Base-by-base conservation (phyloP, 1,140 invertebrate species). In the Medauroidea extradentata region DNA sequence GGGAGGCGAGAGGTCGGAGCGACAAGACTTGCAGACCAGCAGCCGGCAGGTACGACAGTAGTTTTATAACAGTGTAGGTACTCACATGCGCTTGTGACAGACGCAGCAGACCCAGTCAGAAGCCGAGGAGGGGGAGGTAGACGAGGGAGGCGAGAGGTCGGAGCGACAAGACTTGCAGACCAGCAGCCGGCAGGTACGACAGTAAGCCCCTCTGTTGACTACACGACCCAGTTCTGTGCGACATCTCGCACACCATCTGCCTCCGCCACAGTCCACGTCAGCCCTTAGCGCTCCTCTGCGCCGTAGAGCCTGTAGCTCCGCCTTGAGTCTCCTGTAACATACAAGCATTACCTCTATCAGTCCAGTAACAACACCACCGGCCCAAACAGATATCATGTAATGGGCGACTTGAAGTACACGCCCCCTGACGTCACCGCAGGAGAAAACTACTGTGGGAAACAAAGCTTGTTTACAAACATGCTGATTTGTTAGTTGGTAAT, bases 71-170 rank as follows among this genome's bases (percentile, higher is more conserved):
- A n/a, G n/a, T n/a, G n/a, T n/a, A n/a, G n/a, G n/a, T n/a, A 84
- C 86, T 88, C 77, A 89, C 87, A 85, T 82, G 73, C 86, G 82
- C 75, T 87, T 89, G 69, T 86, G 79, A 73, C 88, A 90, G 63
- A 88, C 80, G 53, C 81, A 78, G 71, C 88, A 90, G 49, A 89
- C 78, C 88, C 88, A 90, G 66, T 88, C 83, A 53, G 80, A 79
- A 54, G 78, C 78, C 5, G 59, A 14, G n/a, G 73, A 71, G 41
- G 75, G 76, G n/a, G n/a, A n/a, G n/a, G n/a, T n/a, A n/a, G n/a
- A n/a, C n/a, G n/a, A n/a, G n/a, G n/a, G n/a, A n/a, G n/a, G n/a
- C n/a, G n/a, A n/a, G n/a, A n/a, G n/a, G 23, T 78, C 78, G 64
- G 83, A 83, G 43, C 88, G 79, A 71, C 88, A 90, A 65, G 80